phyloP scores from a whole-genome alignment of 2,797 vertebrate genomes.

The Coreius guichenoti region DNA sequence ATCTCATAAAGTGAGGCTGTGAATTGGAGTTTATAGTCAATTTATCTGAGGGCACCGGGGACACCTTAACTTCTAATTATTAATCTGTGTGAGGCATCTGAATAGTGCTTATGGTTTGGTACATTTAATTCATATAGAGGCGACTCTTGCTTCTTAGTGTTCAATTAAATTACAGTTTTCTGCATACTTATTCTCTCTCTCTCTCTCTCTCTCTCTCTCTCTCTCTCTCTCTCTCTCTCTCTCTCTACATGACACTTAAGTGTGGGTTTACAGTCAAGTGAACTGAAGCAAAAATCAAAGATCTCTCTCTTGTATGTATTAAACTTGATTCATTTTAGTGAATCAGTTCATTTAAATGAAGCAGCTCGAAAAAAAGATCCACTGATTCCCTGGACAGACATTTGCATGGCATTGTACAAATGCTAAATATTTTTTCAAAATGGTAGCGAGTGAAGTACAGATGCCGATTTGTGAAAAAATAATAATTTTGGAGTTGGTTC shows the following conservation, averaged over 20 bases:
- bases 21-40: constrained; percentile 52
- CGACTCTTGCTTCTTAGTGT: constrained; percentile 43
- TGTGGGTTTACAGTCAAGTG: neutral
- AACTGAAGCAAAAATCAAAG: neutral
- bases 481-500: neutral
- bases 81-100: constrained; percentile 60
- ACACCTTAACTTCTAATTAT: constrained; percentile 62
- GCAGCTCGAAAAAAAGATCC: neutral
- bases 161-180: constrained; percentile 1
- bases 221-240: neutral
- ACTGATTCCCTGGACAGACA: neutral
- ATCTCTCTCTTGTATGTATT: neutral
- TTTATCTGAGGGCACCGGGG: constrained; percentile 49
- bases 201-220: neutral
- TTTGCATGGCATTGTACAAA: neutral
- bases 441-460: neutral
- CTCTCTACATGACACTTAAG: neutral
- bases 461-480: neutral
- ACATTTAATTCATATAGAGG: constrained; percentile 40
- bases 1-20: constrained; percentile 48
- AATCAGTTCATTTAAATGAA: neutral
- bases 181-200: neutral
- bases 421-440: neutral
- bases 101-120: constrained; percentile 49
- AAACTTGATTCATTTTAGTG: neutral